Base-by-base conservation (phyloP, 2,888 invertebrate genomes). In the Melanchra persicariae region DNA sequence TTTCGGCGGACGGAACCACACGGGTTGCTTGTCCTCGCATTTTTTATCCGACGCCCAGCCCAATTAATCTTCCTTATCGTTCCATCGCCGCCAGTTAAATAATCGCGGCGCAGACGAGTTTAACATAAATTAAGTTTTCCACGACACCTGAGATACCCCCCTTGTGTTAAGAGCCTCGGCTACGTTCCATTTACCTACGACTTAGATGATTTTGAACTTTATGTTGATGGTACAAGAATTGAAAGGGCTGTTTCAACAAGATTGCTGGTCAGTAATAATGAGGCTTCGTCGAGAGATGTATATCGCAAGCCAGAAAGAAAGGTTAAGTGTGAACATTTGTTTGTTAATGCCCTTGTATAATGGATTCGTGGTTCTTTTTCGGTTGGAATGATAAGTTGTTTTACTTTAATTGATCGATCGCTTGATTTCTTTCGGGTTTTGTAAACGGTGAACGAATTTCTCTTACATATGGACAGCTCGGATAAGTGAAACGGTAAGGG, bases 311-410 rank as follows among this genome's bases (percentile, higher is more conserved):
- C 89, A 88, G 90, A 93, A 93, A 94, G 94, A 94, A 94, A 95
- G 94, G 95, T 95, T 95, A 95, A 95, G 95, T 95, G 95, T 95
- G 94, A 95, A 95, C 95, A 95, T 95, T 95, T 95, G 95, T 95
- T 95, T 94, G 95, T 95, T 94, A 95, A 95, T 94, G 94, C 92
- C 90, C 91, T 91, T 90, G 91, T 93, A 91, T 95, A 95, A 94
- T 94, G 95, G 92, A 93, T 94, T 93, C 91, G 90, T 91, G 91
- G 85, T 85, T 86, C 81, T 89, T 92, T 94, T 94, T 92, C 87
- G 89, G 87, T 89, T 85, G 83, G 88, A 88, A 91, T 93, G 94
- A 94, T 93, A 93, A 93, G 93, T 94, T 93, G 93, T 92, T 93
- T 91, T 85, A 83, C 86, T 90, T 87, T 91, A 89, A 91, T 90